Percentiles rank a stretch among this genome's conserved stretches.
These are phyloP conservation scores for Drosophila sp. DNA, from an alignment of 1,140 invertebrate genomes.

Conservation along the genomic window DNA sequence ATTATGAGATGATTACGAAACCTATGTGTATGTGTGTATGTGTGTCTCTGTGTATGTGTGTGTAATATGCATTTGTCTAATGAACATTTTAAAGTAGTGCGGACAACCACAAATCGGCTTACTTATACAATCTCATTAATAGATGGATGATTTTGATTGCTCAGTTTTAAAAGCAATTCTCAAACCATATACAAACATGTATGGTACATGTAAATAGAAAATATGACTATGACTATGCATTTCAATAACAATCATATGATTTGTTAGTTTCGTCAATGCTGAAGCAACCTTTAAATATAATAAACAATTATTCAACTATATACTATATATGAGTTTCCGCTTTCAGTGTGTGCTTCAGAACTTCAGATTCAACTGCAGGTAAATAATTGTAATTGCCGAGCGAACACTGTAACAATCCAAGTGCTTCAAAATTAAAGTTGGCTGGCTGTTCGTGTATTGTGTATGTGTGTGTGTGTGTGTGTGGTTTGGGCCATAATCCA, in stretches of 20 bases:
- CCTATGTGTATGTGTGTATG: slow-evolving; percentile 1
- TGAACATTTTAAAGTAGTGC: slow-evolving; percentile 22
- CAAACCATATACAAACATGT: neutral
- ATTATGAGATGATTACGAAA: slow-evolving; percentile 65
- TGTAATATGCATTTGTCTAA: slow-evolving; percentile 15
- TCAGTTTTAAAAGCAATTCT: neutral
- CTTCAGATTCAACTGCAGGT: neutral
- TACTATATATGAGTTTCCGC: too few species aligned
- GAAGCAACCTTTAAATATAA: too few species aligned
- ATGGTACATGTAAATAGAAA: neutral
- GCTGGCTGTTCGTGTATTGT: neutral
- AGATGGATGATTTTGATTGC: neutral
- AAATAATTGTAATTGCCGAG: neutral
- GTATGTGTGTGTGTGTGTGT: neutral
- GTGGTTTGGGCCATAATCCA: neutral
- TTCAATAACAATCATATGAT: too few species aligned
- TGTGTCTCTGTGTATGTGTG: slow-evolving; percentile 1
- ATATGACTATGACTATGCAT: neutral
- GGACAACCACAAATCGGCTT: slow-evolving; percentile 55
- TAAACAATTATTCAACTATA: too few species aligned
- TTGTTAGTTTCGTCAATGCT: too few species aligned
- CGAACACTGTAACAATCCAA: neutral
- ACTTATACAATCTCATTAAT: slow-evolving; percentile 31
- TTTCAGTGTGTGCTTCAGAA: neutral
- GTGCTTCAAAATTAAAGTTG: slow-evolving; percentile 3